phyloP scores from a whole-genome alignment of 1,140 invertebrate genomes.

The Trichonephila clavipes region DNA sequence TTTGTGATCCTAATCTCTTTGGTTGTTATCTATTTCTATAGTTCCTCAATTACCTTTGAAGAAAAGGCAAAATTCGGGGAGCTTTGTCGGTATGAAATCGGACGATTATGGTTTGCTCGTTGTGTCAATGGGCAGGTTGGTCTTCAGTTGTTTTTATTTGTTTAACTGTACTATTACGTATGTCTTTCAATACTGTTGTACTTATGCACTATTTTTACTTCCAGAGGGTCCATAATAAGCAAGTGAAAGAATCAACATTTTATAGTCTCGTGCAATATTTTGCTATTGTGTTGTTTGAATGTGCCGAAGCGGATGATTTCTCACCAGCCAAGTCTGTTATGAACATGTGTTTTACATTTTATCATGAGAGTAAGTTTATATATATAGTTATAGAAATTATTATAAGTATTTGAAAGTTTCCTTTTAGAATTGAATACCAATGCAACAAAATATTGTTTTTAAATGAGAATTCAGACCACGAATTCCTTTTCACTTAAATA shows the following conservation, averaged over 20 bases:
- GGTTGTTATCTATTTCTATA: slow-evolving; percentile 61
- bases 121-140: slow-evolving; percentile 87
- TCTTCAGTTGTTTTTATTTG: slow-evolving; percentile 18
- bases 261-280: slow-evolving; percentile 89
- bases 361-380: slow-evolving; percentile 85
- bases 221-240: slow-evolving; percentile 85
- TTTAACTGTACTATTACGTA: not conserved
- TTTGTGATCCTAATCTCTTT: too few species aligned
- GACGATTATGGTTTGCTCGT: slow-evolving; percentile 85
- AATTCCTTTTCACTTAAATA: too few species aligned
- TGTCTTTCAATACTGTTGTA: too few species aligned
- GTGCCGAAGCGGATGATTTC: slow-evolving; percentile 88
- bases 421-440: too few species aligned
- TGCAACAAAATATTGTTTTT: too few species aligned
- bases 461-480: too few species aligned
- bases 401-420: too few species aligned
- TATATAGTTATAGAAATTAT: not conserved
- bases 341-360: slow-evolving; percentile 92
- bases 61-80: slow-evolving; percentile 87
- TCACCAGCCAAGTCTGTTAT: slow-evolving; percentile 89
- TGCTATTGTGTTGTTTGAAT: slow-evolving; percentile 89
- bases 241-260: slow-evolving; percentile 88
- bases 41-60: slow-evolving; percentile 83
- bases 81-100: slow-evolving; percentile 82
- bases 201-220: slow-evolving; percentile 56